Evolutionary conservation across 2,113 vertebrate species (phyloP).

Genomic region (Galeopterus variegatus): DNA sequence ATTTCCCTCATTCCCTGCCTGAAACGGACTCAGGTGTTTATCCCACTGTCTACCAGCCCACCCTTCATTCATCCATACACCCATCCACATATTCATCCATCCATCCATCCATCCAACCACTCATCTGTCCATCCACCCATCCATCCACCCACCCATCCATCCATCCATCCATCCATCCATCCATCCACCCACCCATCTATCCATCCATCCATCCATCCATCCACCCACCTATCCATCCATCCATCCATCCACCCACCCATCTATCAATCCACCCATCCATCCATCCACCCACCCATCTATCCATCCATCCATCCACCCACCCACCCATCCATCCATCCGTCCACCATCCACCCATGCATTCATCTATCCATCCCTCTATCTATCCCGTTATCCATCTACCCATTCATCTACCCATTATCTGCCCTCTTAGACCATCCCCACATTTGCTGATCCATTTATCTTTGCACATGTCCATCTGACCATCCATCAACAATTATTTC

Average conservation of each 20-base stretch:
- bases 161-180: too few species aligned
- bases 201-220: accelerated
- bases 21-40: too few species aligned
- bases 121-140: not conserved
- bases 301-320: not conserved
- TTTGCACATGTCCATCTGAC: not conserved
- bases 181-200: too few species aligned
- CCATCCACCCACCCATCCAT: accelerated
- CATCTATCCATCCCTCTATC: accelerated
- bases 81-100: too few species aligned
- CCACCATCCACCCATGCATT: too few species aligned
- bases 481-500: not conserved
- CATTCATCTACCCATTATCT: not conserved
- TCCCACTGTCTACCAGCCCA: not conserved
- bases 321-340: too few species aligned
- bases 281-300: not conserved
- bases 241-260: not conserved
- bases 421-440: not conserved
- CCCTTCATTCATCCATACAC: too few species aligned
- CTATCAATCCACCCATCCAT: too few species aligned
- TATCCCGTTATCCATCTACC: too few species aligned
- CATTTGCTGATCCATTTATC: accelerated
- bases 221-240: too few species aligned
- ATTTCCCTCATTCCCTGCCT: not conserved
- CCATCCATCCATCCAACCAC: not conserved